A percentile compares a stretch with the other conserved stretches of the same genome.
These are phyloP conservation scores for Xenops minutus DNA, from an alignment of 2,797 vertebrate species.

Conservation along the genomic window DNA sequence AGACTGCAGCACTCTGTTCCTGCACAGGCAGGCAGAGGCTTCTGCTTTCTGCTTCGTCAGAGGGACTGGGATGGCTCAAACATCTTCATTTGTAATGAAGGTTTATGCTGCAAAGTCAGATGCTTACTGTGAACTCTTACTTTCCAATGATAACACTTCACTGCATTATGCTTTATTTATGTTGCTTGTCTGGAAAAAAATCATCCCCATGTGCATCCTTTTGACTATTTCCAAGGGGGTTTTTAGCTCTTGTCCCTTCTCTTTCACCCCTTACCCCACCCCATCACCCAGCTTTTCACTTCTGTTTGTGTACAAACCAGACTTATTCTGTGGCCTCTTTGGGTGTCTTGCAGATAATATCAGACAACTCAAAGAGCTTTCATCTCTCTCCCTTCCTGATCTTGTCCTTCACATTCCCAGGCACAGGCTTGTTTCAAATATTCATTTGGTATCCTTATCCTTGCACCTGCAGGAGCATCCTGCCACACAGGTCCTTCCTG, in stretches of 20 bases:
- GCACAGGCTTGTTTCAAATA: neutral
- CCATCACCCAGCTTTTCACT: neutral
- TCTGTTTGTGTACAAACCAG: neutral
- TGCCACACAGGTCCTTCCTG: neutral
- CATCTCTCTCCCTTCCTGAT: neutral
- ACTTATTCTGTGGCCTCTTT: neutral
- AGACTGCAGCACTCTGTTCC: slow-evolving; percentile 27
- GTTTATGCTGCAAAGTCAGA: neutral
- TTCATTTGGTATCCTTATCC: neutral
- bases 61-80: neutral
- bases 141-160: neutral
- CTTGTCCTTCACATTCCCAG: neutral
- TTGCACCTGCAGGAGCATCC: neutral
- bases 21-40: neutral
- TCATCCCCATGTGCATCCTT: neutral
- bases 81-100: neutral
- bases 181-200: neutral
- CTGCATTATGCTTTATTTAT: neutral
- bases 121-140: neutral
- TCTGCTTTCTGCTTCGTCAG: slow-evolving; percentile 7
- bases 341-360: neutral
- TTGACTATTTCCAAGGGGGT: neutral
- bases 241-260: neutral
- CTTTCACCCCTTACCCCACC: neutral
- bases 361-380: neutral